Conservation (phyloP, 2,888 invertebrate genomes). For the Gordius sp. region DNA sequence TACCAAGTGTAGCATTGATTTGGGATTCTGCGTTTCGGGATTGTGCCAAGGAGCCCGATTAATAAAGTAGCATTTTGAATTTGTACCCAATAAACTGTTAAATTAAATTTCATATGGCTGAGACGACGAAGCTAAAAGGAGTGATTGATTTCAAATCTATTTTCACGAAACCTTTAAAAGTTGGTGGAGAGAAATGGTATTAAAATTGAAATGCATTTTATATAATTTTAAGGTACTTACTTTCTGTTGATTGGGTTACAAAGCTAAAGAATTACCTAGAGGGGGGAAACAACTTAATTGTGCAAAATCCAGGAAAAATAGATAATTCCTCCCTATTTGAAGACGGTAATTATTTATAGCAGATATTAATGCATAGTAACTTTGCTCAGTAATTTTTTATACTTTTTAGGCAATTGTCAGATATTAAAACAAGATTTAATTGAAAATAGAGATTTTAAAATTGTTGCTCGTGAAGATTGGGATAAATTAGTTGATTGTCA, state of each 20-base stretch:
- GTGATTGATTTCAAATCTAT: neutral
- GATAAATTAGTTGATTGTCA: neutral
- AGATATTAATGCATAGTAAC: neutral
- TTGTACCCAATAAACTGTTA: too few species aligned
- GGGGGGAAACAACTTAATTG: neutral
- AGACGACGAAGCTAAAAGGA: too few species aligned
- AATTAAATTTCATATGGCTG: too few species aligned
- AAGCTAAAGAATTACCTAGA: neutral
- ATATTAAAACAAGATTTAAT: conserved; percentile 2
- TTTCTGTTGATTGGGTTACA: neutral
- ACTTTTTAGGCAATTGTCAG: neutral
- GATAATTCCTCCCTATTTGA: neutral
- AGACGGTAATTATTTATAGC: conserved; percentile 1
- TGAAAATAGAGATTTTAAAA: conserved; percentile 2
- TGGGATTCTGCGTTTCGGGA: too few species aligned
- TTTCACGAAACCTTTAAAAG: neutral
- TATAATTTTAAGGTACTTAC: neutral
- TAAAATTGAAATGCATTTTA: neutral
- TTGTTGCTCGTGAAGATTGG: conserved; percentile 7
- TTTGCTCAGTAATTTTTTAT: neutral
- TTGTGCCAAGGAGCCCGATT: too few species aligned
- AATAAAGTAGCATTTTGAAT: too few species aligned
- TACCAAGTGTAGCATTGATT: too few species aligned
- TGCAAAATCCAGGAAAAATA: neutral
- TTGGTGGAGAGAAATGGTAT: conserved; percentile 6